Evolutionary conservation across 2,888 invertebrate genomes (phyloP).

Genomic region (Cotesia congregata): DNA sequence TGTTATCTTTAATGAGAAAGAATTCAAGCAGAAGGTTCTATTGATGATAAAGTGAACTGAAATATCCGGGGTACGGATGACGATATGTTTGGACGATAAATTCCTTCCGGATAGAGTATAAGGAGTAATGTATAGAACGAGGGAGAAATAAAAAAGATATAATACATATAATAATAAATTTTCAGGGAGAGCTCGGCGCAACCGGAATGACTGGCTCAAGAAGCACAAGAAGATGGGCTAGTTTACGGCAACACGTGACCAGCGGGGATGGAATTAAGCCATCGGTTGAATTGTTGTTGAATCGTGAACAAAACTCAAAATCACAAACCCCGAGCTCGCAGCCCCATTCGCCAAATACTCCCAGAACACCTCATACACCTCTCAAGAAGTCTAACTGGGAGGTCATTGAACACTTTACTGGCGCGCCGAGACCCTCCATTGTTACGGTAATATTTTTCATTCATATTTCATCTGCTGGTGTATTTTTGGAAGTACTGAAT

Average conservation of each 20-base stretch:
- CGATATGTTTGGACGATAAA: not conserved
- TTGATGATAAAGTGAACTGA: constrained; percentile 6
- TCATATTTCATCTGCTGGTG: not conserved
- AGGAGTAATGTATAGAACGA: not conserved
- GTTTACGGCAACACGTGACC: constrained; percentile 71
- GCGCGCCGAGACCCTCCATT: constrained; percentile 75
- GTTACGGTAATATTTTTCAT: constrained; percentile 73
- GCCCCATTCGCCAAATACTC: constrained; percentile 70
- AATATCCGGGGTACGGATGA: not conserved
- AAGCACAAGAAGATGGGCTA: constrained; percentile 71
- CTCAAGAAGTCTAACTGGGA: constrained; percentile 91
- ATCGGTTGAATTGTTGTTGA: constrained; percentile 68
- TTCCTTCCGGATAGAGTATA: not conserved
- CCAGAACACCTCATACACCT: constrained; percentile 73
- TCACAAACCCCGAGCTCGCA: constrained; percentile 66
- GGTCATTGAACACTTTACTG: constrained; percentile 88
- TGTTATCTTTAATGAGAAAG: not conserved
- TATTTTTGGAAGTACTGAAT: not conserved
- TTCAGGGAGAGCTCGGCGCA: constrained; percentile 62
- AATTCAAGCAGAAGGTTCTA: not conserved
- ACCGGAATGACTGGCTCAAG: constrained; percentile 53
- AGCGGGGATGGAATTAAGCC: constrained; percentile 67
- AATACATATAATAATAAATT: constrained; percentile 5
- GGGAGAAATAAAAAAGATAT: not conserved
- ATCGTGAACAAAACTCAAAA: constrained; percentile 63